phyloP scores from a whole-genome alignment of 2,888 invertebrate genomes.

The Tridacna crocea region DNA sequence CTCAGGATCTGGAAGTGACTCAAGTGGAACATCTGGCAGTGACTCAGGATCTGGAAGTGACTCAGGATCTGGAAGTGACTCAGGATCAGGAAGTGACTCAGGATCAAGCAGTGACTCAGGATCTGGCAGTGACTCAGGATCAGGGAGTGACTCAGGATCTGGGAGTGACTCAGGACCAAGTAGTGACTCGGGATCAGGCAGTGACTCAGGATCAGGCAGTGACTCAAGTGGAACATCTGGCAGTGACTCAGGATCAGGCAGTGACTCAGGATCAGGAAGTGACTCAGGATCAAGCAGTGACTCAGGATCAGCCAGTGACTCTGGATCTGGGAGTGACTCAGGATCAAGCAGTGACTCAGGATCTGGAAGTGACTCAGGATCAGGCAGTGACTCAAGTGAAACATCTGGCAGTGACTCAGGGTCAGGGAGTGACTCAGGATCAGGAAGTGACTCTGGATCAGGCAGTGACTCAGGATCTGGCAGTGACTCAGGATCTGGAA shows the following conservation, averaged over 20 bases:
- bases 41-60: background rate
- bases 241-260: background rate
- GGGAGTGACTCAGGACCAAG: background rate
- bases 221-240: background rate
- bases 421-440: background rate
- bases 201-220: background rate
- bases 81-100: background rate
- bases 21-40: background rate
- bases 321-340: constrained; percentile 2
- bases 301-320: background rate
- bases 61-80: background rate
- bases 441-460: background rate
- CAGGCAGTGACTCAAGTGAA: too few relatives aligned
- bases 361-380: too few relatives aligned
- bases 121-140: background rate
- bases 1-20: background rate
- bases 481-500: background rate
- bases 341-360: background rate
- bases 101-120: background rate
- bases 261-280: background rate
- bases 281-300: background rate
- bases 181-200: background rate
- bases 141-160: background rate
- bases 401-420: background rate
- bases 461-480: background rate